Conservation (phyloP, 2,113 vertebrate genomes). For the Montifringilla adamsi region DNA sequence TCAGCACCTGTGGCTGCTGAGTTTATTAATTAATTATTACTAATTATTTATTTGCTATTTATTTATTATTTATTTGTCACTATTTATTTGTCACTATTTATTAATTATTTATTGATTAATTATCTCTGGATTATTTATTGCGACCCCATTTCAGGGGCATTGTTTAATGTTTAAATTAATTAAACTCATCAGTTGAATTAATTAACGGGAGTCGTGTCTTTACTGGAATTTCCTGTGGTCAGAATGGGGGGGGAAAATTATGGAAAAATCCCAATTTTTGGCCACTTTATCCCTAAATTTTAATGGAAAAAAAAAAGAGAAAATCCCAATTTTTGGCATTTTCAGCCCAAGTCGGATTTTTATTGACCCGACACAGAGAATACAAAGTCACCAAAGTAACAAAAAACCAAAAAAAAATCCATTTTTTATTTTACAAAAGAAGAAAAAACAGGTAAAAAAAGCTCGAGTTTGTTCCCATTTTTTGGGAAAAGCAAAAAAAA, state of each 20-base stretch:
- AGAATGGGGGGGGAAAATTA: not conserved
- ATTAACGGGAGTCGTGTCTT: not conserved
- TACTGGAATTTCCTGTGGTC: not conserved
- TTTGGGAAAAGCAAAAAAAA: not conserved
- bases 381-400: not conserved
- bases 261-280: not conserved
- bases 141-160: too few species aligned
- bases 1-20: not conserved
- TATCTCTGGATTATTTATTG: not conserved
- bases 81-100: not conserved
- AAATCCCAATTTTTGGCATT: not conserved
- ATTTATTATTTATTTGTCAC: not conserved
- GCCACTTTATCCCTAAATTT: not conserved
- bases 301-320: not conserved
- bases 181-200: not conserved
- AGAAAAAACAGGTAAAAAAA: not conserved
- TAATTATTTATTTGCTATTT: not conserved
- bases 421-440: not conserved
- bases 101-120: not conserved
- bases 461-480: not conserved
- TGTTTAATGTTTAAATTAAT: not conserved
- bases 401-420: not conserved
- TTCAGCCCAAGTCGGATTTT: not conserved
- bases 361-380: not conserved
- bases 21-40: too few species aligned